Percentiles rank a stretch among this genome's conserved stretches.
Conservation (phyloP, 1,140 invertebrate species). For the Brachystomella parvula region DNA sequence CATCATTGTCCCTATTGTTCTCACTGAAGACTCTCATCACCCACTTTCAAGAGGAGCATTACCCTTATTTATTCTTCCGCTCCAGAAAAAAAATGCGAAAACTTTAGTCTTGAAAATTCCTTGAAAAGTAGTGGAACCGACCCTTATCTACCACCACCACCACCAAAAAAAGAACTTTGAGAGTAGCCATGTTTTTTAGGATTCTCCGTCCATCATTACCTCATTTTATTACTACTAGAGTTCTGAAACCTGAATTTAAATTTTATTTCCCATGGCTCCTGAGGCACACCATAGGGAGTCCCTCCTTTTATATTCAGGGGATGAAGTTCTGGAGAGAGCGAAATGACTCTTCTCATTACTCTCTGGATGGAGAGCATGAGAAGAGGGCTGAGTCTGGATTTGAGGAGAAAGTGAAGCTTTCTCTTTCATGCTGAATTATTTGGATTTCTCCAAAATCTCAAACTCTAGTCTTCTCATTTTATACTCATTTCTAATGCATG, state of each 20-base stretch:
- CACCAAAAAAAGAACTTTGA: too few relatives aligned
- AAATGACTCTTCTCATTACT: constrained; percentile 6
- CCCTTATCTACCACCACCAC: too few relatives aligned
- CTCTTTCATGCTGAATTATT: not conserved
- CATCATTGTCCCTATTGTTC: not conserved
- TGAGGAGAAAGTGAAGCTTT: not conserved
- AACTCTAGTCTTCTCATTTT: not conserved
- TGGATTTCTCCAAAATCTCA: not conserved
- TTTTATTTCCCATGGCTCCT: too few relatives aligned
- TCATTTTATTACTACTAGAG: too few relatives aligned
- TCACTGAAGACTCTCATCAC: too few relatives aligned
- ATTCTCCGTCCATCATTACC: too few relatives aligned
- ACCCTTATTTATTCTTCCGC: too few relatives aligned
- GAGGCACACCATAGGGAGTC: not conserved
- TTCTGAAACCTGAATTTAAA: too few relatives aligned
- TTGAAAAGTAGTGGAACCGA: too few relatives aligned
- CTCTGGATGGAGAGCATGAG: not conserved
- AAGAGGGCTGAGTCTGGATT: not conserved
- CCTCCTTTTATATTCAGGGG: not conserved
- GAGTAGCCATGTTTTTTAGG: too few relatives aligned
- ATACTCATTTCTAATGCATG: not conserved
- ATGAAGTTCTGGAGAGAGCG: not conserved
- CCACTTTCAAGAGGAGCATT: not conserved
- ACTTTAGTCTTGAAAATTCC: too few relatives aligned
- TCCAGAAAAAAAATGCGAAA: too few relatives aligned